Percentiles rank a stretch among this genome's conserved stretches.
phyloP scores from a whole-genome alignment of 2,888 invertebrate species.

The Caradrina clavipalpis region DNA sequence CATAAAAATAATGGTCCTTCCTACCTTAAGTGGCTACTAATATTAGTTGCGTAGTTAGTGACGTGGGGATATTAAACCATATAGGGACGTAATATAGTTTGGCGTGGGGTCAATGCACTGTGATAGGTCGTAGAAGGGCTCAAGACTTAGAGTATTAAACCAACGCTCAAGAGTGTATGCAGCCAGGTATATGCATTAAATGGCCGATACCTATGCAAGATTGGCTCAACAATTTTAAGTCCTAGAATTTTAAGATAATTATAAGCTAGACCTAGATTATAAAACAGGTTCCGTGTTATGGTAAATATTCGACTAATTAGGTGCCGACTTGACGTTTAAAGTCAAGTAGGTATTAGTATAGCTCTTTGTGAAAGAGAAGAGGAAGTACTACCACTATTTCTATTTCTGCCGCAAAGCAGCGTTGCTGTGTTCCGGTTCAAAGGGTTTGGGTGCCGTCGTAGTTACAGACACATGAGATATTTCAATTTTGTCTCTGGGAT shows the following conservation, averaged over 20 bases:
- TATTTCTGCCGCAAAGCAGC: too few species aligned
- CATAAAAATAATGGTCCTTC: conserved; percentile 1
- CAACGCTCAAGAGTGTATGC: neutral
- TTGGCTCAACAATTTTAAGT: neutral
- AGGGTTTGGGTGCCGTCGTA: too few species aligned
- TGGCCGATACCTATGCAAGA: neutral
- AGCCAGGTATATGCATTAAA: neutral
- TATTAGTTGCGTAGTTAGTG: neutral
- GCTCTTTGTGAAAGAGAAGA: too few species aligned
- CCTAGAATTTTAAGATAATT: conserved; percentile 5
- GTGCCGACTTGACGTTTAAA: too few species aligned
- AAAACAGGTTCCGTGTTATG: neutral
- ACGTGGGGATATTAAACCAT: neutral
- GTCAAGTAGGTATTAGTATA: too few species aligned
- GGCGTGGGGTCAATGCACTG: conserved; percentile 6
- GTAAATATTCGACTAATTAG: conserved; percentile 6
- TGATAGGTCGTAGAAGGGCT: neutral
- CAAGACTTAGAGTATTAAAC: too few species aligned
- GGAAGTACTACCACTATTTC: too few species aligned
- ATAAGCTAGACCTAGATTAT: too few species aligned
- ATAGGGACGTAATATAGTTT: neutral
- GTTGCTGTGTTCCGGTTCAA: too few species aligned
- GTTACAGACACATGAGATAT: too few species aligned
- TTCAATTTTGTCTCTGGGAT: too few species aligned
- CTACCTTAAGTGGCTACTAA: neutral